These are phyloP conservation scores for Ciona savignyi DNA, from an alignment of 23 tunicate species.

Conservation along the genomic window DNA sequence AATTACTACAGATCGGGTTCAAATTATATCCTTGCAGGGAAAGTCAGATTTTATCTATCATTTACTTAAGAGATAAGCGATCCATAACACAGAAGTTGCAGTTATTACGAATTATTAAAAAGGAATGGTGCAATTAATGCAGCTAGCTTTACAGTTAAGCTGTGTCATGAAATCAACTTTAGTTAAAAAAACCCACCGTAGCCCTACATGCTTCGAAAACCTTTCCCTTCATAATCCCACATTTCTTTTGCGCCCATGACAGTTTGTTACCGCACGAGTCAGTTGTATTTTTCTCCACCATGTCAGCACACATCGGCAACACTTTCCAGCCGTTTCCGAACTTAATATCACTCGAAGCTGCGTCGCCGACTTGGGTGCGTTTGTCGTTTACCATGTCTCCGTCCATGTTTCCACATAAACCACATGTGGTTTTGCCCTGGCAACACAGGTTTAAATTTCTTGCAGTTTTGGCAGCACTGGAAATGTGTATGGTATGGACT, in stretches of 20 bases:
- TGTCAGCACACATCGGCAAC: neutral
- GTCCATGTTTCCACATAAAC: no score
- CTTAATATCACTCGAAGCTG: slow-evolving; percentile 9
- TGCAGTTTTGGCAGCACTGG: no score
- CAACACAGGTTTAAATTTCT: no score
- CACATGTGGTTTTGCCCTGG: no score
- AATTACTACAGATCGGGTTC: no score
- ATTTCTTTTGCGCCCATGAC: slow-evolving; percentile 32
- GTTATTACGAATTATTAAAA: no score
- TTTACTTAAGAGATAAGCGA: no score
- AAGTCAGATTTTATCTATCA: no score
- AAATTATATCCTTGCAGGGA: no score
- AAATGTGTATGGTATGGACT: no score
- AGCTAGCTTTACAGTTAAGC: neutral
- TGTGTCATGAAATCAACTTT: neutral
- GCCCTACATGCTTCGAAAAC: slow-evolving; percentile 18
- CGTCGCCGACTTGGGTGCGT: slow-evolving; percentile 6
- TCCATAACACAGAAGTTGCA: no score
- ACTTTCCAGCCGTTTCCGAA: slow-evolving; percentile 43
- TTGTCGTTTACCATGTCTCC: no score
- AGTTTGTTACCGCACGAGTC: slow-evolving; percentile 11
- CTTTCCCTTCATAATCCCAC: slow-evolving; percentile 8
- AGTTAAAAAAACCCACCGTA: slow-evolving; percentile 1
- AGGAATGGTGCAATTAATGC: neutral
- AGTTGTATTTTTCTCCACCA: neutral